Conservation (phyloP, 2,797 vertebrate species). For the Neoniphon sammara region DNA sequence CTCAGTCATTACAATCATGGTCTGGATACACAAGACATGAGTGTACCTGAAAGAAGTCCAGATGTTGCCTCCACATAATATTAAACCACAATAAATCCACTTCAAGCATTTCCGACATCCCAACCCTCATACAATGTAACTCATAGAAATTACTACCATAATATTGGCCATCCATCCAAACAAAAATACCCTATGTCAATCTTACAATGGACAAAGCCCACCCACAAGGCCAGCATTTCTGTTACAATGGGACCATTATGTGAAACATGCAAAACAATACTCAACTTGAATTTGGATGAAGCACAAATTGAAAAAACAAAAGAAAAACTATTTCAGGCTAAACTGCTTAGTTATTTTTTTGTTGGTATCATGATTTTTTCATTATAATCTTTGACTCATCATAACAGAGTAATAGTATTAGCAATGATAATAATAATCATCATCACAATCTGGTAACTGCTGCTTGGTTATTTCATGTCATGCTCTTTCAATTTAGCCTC, state of each 20-base stretch:
- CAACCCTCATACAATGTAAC: neutral
- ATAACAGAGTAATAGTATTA: neutral
- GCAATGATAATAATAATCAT: neutral
- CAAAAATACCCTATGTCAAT: neutral
- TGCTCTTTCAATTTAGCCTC: neutral
- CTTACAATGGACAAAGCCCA: conserved; percentile 36
- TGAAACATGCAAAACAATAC: neutral
- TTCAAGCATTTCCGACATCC: neutral
- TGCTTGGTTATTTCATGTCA: neutral
- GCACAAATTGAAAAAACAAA: neutral
- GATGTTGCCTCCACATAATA: too few species aligned
- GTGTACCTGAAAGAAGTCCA: too few species aligned
- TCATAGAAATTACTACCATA: neutral
- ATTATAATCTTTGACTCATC: neutral
- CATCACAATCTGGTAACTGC: neutral
- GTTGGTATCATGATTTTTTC: neutral
- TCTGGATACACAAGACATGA: too few species aligned
- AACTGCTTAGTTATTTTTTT: neutral
- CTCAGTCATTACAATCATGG: neutral
- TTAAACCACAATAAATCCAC: neutral
- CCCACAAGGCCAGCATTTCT: neutral
- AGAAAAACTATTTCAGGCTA: too few species aligned
- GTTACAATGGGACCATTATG: conserved; percentile 31
- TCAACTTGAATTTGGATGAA: neutral
- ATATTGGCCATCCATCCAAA: neutral